Conservation (phyloP, 2,888 invertebrate genomes). For the Deilephila elpenor region DNA sequence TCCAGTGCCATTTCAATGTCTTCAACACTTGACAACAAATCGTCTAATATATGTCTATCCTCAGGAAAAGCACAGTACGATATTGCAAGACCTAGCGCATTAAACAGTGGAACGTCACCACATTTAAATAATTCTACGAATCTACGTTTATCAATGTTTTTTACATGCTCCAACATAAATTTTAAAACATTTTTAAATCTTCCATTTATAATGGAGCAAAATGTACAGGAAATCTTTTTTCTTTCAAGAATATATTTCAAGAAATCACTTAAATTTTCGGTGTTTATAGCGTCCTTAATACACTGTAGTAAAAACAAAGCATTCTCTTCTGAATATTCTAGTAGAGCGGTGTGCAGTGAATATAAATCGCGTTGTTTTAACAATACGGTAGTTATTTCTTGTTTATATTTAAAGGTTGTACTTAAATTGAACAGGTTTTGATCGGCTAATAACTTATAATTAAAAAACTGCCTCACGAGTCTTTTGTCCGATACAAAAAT, state of each 20-base stretch:
- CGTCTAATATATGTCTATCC: not conserved
- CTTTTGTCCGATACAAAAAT: slow-evolving; percentile 30
- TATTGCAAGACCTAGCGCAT: slow-evolving; percentile 33
- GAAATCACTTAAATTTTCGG: slow-evolving; percentile 13
- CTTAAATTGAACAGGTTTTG: slow-evolving; percentile 31
- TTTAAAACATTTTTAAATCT: slow-evolving; percentile 8
- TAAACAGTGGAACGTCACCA: slow-evolving; percentile 35
- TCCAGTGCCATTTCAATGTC: not conserved
- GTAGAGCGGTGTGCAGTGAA: not conserved
- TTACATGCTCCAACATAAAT: not conserved
- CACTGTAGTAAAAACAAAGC: slow-evolving; percentile 35
- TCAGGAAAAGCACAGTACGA: not conserved
- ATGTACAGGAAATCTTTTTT: slow-evolving; percentile 7
- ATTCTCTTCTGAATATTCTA: slow-evolving; percentile 4
- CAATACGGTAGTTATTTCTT: not conserved
- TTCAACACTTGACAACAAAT: slow-evolving; percentile 3
- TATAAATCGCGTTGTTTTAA: not conserved
- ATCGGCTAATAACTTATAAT: slow-evolving; percentile 34
- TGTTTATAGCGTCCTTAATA: slow-evolving; percentile 20
- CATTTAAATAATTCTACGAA: slow-evolving; percentile 35
- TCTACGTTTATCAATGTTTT: slow-evolving; percentile 15
- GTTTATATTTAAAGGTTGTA: slow-evolving; percentile 9
- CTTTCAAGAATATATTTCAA: not conserved
- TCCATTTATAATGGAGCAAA: not conserved
- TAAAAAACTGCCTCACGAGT: slow-evolving; percentile 30